phyloP scores from a whole-genome alignment of 2,113 vertebrate species.

The Cercocebus atys region DNA sequence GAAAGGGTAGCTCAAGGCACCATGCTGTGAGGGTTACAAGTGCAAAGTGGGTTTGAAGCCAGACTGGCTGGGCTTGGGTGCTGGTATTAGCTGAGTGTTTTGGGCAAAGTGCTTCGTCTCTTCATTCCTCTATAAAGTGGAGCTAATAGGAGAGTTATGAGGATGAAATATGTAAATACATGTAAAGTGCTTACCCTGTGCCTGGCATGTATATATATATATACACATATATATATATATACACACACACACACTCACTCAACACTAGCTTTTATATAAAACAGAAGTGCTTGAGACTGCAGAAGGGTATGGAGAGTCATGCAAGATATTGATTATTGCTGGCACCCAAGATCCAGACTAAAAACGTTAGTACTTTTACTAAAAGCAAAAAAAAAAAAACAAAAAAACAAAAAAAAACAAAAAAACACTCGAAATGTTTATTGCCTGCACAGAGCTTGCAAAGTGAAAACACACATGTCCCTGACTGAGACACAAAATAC shows the following conservation, averaged over 20 bases:
- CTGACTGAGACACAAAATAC: not conserved
- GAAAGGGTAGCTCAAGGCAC: not conserved
- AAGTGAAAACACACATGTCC: not conserved
- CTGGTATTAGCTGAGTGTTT: not conserved
- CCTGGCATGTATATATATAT: not conserved
- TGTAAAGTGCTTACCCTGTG: not conserved
- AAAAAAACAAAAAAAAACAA: not conserved
- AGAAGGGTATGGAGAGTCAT: not conserved
- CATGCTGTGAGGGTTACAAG: not conserved
- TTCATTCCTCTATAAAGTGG: not conserved
- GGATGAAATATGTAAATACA: not conserved
- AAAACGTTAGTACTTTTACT: not conserved
- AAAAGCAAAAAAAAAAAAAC: not conserved
- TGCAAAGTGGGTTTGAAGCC: not conserved
- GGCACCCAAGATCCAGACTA: not conserved
- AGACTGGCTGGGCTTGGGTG: not conserved
- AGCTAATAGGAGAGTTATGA: not conserved
- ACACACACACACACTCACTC: not conserved
- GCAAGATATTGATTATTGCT: not conserved
- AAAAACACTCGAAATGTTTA: not conserved
- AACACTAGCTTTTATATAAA: not conserved
- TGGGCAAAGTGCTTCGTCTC: not conserved
- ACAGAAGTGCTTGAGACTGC: not conserved
- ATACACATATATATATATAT: not conserved
- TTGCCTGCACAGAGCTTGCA: not conserved